These are phyloP conservation scores for Simalia tracyae DNA, from an alignment of 2,797 vertebrate genomes.

Conservation along the genomic window DNA sequence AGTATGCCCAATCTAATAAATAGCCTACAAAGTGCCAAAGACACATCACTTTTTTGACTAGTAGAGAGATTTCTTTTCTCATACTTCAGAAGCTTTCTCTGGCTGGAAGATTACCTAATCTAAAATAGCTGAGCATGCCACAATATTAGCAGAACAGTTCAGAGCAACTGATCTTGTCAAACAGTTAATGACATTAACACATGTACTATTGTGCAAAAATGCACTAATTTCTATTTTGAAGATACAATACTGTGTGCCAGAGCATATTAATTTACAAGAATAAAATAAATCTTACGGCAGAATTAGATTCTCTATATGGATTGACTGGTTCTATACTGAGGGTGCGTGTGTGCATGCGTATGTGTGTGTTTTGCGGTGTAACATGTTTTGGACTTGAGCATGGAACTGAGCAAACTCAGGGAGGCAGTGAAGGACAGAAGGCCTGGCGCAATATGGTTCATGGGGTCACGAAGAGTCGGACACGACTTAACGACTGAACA, in stretches of 20 bases:
- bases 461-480: no score
- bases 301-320: not conserved
- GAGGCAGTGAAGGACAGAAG: no score
- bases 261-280: not conserved
- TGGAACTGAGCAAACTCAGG: no score
- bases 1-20: constrained; percentile 15
- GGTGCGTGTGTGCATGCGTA: not conserved
- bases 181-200: not conserved
- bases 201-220: not conserved
- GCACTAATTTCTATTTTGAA: not conserved
- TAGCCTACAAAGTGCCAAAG: not conserved
- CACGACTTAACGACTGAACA: no score
- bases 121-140: constrained; percentile 1
- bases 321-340: not conserved
- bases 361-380: not conserved
- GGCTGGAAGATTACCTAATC: not conserved
- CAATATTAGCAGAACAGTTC: not conserved
- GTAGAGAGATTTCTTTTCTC: constrained; percentile 1
- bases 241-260: not conserved
- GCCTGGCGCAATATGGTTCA: no score
- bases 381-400: not conserved
- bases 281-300: not conserved
- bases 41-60: not conserved
- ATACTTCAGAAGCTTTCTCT: not conserved
- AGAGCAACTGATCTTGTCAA: not conserved